Evolutionary conservation across 2,888 invertebrate genomes (phyloP), one percentile per base, ranked within the genome.

Genomic region (Drosophila infuscata): DNA sequence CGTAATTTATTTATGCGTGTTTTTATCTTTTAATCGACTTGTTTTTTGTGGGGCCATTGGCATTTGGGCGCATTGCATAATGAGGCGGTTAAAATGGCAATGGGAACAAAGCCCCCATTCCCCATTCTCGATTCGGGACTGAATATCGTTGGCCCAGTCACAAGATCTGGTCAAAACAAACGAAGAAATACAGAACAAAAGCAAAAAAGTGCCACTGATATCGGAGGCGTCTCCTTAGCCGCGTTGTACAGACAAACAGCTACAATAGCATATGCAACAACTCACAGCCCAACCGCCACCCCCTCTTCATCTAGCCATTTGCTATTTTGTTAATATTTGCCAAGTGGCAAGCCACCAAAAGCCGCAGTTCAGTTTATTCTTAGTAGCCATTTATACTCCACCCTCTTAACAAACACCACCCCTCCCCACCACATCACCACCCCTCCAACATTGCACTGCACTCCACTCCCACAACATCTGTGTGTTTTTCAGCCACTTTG

Each of bases 261-360:
- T 9, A n/a, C 38, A 41, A 20, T 53, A n/a, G 51, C 51, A 41
- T 29, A 20, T 46, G 20, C 56, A 43, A 29, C 32, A 9, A 2
- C 6, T 9, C 2, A 9, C 25, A 0, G 2, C 11, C 43, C 25
- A 2, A 6, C 0, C 7, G 2, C 25, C 11, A 0, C n/a, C n/a
- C 8, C 53, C 35, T 2, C 36, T 7, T 6, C 17, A 2, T 17
- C 6, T 2, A 7, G n/a, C 17, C n/a, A n/a, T 38, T 30, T 36
- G 36, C 38, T n/a, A n/a, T 56, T 30, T 20, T 8, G 70, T 74
- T 70, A 70, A 76, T 76, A 81, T 71, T 82, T 82, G 82, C 79
- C 58, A 73, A 73, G 58, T 63, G 70, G 65, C 79, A 76, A 76
- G 70, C 62, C 78, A 69, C 49, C 56, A 74, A 69, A 77, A 77